Conservation (phyloP, 2,113 vertebrate species). For the Amblyopsis rosae region DNA sequence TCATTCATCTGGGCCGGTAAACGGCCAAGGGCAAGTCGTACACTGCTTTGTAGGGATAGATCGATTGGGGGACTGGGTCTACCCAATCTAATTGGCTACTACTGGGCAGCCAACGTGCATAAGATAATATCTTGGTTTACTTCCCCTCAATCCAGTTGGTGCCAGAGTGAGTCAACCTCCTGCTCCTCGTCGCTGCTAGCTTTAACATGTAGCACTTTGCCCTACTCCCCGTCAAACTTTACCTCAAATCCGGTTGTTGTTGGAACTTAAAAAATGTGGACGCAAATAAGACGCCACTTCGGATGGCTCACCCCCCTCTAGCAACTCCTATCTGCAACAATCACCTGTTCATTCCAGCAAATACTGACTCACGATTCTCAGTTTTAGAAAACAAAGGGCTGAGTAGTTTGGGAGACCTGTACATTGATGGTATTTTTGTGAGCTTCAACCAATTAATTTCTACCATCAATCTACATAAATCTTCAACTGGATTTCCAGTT, state of each 20-base stretch:
- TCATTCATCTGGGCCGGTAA: slow-evolving; percentile 5
- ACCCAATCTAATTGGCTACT: too few relatives aligned
- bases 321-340: not conserved
- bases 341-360: not conserved
- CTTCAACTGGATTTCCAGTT: not conserved
- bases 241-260: not conserved
- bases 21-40: not conserved
- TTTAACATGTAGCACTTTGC: not conserved
- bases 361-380: not conserved
- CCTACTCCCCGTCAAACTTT: not conserved
- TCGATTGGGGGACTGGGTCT: too few relatives aligned
- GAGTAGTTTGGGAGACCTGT: not conserved
- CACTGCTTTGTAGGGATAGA: not conserved
- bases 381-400: not conserved
- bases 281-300: not conserved
- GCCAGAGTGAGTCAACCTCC: not conserved
- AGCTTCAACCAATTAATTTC: not conserved
- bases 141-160: not conserved
- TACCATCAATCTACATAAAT: too few relatives aligned
- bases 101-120: not conserved
- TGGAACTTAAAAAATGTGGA: not conserved
- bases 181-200: not conserved
- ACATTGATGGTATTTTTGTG: not conserved
- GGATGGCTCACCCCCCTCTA: not conserved
- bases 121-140: not conserved